Evolutionary conservation across 2,797 vertebrate genomes (phyloP).

Genomic region (Diceros bicornis): DNA sequence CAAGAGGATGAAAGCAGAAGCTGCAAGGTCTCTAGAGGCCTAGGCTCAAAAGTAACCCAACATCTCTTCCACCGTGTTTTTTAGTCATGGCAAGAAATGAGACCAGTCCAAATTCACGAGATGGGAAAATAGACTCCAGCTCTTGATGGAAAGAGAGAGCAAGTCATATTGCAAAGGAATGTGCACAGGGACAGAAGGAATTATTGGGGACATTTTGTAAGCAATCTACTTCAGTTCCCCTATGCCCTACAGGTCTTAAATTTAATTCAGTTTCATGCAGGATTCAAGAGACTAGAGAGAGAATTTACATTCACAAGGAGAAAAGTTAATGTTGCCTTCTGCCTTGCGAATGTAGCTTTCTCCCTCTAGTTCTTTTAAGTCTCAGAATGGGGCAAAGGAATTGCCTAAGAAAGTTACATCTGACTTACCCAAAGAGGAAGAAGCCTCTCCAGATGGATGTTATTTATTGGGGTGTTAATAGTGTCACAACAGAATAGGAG

Average conservation of each 20-base stretch:
- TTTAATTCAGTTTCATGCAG: background rate
- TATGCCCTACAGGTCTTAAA: background rate
- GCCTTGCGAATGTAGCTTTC: background rate
- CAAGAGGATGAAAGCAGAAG: background rate
- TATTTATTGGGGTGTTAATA: background rate
- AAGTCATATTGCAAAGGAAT: background rate
- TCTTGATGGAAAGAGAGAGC: background rate
- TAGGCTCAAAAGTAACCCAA: background rate
- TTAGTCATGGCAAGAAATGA: background rate
- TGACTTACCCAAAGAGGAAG: background rate
- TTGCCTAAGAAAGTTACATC: background rate
- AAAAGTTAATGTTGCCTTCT: background rate
- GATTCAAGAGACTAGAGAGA: background rate
- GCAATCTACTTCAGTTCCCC: background rate
- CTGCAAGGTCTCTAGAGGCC: background rate
- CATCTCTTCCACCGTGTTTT: background rate
- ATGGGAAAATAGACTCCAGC: no score
- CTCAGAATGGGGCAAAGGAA: background rate
- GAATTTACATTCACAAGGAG: background rate
- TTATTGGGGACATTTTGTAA: background rate
- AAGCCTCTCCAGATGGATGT: background rate
- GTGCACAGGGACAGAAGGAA: background rate
- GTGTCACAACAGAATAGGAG: background rate
- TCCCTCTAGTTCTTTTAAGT: background rate
- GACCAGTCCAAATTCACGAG: background rate